Conservation (phyloP, 2,888 invertebrate species). For the Orchesella flavescens region DNA sequence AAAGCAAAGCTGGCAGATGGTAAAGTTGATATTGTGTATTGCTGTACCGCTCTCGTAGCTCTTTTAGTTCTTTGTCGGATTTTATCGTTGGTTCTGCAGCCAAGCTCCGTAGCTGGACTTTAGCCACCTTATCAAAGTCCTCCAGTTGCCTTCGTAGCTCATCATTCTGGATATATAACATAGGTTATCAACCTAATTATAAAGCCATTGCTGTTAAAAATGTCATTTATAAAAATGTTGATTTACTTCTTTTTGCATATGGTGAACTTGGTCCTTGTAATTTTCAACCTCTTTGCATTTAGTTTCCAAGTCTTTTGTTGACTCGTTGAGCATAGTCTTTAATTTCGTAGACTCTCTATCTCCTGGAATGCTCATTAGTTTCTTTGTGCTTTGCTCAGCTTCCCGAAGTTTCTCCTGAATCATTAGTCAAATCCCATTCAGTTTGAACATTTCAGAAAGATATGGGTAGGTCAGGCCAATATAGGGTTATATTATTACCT, state of each 20-base stretch:
- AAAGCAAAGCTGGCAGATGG: no score
- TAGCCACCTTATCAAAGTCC: conserved; percentile 88
- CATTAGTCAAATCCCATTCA: not conserved
- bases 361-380: conserved; percentile 71
- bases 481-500: conserved; percentile 75
- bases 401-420: conserved; percentile 76
- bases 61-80: conserved; percentile 84
- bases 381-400: conserved; percentile 73
- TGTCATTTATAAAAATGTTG: conserved; percentile 10
- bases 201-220: no score
- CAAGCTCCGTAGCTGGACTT: conserved; percentile 79
- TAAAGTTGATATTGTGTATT: no score
- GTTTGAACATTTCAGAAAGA: not conserved
- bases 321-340: conserved; percentile 83
- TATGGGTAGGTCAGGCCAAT: no score
- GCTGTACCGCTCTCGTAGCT: conserved; percentile 79
- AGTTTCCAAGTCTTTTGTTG: conserved; percentile 83
- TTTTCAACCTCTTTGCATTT: conserved; percentile 81
- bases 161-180: conserved; percentile 82
- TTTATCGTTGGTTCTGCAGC: conserved; percentile 61
- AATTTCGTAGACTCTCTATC: conserved; percentile 75
- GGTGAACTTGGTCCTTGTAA: conserved; percentile 83
- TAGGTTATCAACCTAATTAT: no score
- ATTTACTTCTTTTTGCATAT: conserved; percentile 79
- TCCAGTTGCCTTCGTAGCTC: conserved; percentile 86